Base-by-base conservation (phyloP, 2,113 vertebrate genomes). In the Delphinapterus leucas region DNA sequence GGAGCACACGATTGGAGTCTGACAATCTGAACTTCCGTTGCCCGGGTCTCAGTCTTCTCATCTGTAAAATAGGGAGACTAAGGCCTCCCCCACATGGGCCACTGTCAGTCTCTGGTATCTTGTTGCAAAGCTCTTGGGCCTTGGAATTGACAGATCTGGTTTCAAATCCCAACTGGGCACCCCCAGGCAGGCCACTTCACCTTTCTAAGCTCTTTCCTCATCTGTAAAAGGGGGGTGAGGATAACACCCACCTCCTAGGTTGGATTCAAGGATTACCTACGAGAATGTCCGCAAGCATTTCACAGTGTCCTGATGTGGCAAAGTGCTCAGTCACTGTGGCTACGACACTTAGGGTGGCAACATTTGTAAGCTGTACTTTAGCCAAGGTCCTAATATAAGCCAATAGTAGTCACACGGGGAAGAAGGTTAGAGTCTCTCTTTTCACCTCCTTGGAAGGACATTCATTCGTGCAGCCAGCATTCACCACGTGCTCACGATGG, bases 331-430 rank as follows among this genome's bases (percentile, higher is more conserved):
- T 33, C 5, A 33, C 1, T 31, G 28, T 74, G 44, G 33, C 80
- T 17, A 7, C 1, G 2, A 36, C 1, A 1, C 49, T 20, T 41
- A 74, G 13, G 17, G 60, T 11, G 9, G 36, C 23, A 7, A 3
- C 36, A 41, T 77, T 65, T 31, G 4, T 41, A 21, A 89, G 28
- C n/a, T 31, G 47, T 20, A 9, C n/a, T 6, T 23, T 17, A 26
- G 44, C 65, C 58, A 5, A 1, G 8, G 53, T 44, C 55, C 47
- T 23, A 18, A 7, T 10, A 8, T 5, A 44, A 94, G 60, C 31
- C 44, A 23, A 0, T 18, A 11, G 13, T 53, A 49, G 86, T 60
- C 41, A 36, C 20, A 6, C 10, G 49, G 36, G 17, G n/a, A 71
- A 76, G 38, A 67, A 33, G 38, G 21, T 13, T 20, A 25, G 33